A percentile compares a stretch with the other conserved stretches of the same genome.
Evolutionary conservation across 2,888 invertebrate genomes (phyloP).

Genomic region (Drosophila macrospina): DNA sequence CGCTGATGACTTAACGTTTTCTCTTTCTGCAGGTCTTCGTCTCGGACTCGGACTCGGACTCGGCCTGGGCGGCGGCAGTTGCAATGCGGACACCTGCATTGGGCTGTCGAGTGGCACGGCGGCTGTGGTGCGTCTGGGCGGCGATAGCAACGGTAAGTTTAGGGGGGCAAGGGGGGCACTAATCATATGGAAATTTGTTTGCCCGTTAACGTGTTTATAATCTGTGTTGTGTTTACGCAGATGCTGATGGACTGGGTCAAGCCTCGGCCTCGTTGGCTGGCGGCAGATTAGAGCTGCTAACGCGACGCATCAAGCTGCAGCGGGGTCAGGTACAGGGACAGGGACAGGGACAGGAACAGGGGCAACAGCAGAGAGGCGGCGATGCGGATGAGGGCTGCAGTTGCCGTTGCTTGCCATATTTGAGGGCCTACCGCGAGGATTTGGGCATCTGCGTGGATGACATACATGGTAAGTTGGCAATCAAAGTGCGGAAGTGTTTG

Average conservation of each 20-base stretch:
- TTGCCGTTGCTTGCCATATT: constrained; percentile 91
- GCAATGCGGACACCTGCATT: constrained; percentile 85
- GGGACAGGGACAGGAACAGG: constrained; percentile 11
- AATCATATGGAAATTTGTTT: constrained; percentile 65
- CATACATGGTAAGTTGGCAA: constrained; percentile 89
- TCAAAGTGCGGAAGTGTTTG: constrained; percentile 53
- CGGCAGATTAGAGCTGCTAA: constrained; percentile 70
- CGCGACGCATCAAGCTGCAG: constrained; percentile 69
- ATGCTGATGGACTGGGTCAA: constrained; percentile 63
- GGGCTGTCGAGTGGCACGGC: constrained; percentile 85
- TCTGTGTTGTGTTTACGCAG: constrained; percentile 33
- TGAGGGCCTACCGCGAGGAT: constrained; percentile 94
- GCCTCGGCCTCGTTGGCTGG: constrained; percentile 55
- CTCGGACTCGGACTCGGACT: constrained; percentile 16
- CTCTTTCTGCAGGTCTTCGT: constrained; percentile 66
- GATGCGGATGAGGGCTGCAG: constrained; percentile 86
- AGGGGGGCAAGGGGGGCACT: constrained; percentile 39
- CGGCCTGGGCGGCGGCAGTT: constrained; percentile 64
- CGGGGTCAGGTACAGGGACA: constrained; percentile 5
- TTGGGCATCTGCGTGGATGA: constrained; percentile 93
- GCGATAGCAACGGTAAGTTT: constrained; percentile 81
- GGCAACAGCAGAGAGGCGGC: background rate
- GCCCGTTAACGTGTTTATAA: constrained; percentile 38
- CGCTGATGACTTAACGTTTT: constrained; percentile 29
- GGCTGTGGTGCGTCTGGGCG: constrained; percentile 71